phyloP scores from a whole-genome alignment of 2,797 vertebrate species.

The Ibycter americanus region DNA sequence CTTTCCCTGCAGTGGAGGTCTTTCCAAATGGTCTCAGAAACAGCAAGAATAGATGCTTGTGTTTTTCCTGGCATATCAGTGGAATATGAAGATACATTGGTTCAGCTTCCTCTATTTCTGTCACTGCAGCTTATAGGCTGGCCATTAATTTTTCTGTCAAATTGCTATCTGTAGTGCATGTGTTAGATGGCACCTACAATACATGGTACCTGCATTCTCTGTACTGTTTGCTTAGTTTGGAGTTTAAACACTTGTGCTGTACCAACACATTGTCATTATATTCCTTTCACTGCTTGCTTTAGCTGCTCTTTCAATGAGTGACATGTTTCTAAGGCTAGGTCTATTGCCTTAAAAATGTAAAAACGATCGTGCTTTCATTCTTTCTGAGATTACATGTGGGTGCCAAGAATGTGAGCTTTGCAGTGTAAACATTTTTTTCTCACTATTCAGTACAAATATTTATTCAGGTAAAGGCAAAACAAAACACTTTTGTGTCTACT shows the following conservation, averaged over 20 bases:
- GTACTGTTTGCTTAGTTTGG: background rate
- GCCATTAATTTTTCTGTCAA: constrained; percentile 35
- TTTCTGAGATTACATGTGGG: background rate
- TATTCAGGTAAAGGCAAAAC: constrained; percentile 19
- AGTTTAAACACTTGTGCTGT: background rate
- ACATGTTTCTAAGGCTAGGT: background rate
- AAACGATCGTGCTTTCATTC: background rate
- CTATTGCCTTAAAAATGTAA: background rate
- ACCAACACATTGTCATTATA: background rate
- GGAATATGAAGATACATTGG: background rate
- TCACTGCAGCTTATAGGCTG: background rate
- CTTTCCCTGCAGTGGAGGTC: background rate
- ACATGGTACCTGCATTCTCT: background rate
- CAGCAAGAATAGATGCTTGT: background rate
- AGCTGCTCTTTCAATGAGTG: background rate
- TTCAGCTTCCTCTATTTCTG: constrained; percentile 19
- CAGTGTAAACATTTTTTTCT: background rate
- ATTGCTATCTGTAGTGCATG: background rate
- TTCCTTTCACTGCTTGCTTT: constrained; percentile 1
- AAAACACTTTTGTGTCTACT: background rate
- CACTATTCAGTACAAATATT: background rate
- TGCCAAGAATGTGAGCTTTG: background rate
- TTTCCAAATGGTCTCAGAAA: constrained; percentile 5
- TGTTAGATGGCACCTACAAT: background rate
- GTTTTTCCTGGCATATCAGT: background rate